Evolutionary conservation across 1,140 invertebrate species (phyloP).

Genomic region (Episyrphus balteatus): DNA sequence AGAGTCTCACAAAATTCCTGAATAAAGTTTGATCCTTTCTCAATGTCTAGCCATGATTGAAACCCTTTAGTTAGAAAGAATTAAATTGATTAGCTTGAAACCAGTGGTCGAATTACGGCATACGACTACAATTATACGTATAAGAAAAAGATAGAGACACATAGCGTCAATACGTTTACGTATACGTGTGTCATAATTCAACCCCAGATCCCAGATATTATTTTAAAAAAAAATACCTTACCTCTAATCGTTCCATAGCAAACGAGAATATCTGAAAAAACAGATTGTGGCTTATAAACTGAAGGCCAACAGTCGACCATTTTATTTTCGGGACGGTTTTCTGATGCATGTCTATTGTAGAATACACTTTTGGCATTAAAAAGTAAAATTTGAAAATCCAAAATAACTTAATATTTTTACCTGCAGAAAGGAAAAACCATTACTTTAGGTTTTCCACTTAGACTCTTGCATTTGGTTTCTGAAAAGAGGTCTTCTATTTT

Average conservation of each 20-base stretch:
- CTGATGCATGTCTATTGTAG: not conserved
- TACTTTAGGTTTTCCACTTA: slow-evolving; percentile 61
- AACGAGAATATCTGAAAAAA: slow-evolving; percentile 52
- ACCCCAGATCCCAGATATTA: too few relatives aligned
- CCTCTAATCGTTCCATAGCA: slow-evolving; percentile 55
- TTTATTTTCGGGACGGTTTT: slow-evolving; percentile 1
- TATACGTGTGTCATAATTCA: too few relatives aligned
- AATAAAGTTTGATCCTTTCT: slow-evolving; percentile 62
- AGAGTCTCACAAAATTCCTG: slow-evolving; percentile 62
- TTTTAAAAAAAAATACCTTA: too few relatives aligned
- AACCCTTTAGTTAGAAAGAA: too few relatives aligned
- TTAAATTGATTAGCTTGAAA: too few relatives aligned
- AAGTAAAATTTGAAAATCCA: slow-evolving; percentile 9
- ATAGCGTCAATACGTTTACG: too few relatives aligned
- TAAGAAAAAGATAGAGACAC: too few relatives aligned
- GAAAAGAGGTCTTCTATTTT: slow-evolving; percentile 51
- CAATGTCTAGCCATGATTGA: slow-evolving; percentile 51
- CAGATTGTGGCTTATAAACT: slow-evolving; percentile 17
- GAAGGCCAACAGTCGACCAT: not conserved
- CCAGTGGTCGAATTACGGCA: too few relatives aligned
- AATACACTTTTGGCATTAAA: slow-evolving; percentile 7
- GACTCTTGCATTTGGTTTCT: slow-evolving; percentile 43
- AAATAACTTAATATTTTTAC: slow-evolving; percentile 23
- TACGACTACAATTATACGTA: too few relatives aligned
- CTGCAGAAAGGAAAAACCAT: slow-evolving; percentile 67